phyloP scores from a whole-genome alignment of 2,797 vertebrate genomes.

The Gymnothorax javanicus region DNA sequence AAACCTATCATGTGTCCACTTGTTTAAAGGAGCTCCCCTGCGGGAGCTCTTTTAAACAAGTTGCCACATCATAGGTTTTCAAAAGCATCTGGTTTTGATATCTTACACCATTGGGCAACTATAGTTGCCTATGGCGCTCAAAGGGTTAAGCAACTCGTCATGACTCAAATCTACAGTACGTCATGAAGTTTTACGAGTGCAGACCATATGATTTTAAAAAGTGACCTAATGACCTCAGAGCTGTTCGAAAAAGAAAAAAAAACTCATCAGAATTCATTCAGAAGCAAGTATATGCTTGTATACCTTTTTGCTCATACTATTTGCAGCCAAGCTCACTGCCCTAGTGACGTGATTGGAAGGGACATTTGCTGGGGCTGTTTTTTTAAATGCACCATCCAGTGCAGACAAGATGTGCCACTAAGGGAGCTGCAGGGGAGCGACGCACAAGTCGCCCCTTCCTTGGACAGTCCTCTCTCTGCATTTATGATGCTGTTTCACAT shows the following conservation, averaged over 20 bases:
- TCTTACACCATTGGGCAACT: too few relatives aligned
- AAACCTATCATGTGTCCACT: too few relatives aligned
- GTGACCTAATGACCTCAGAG: slow-evolving; percentile 8
- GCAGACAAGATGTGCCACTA: slow-evolving; percentile 50
- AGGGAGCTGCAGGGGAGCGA: slow-evolving; percentile 40
- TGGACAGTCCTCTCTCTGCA: slow-evolving; percentile 47
- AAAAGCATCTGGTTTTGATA: too few relatives aligned
- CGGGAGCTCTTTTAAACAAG: too few relatives aligned
- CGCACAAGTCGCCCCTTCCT: slow-evolving; percentile 32
- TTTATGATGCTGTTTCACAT: slow-evolving; percentile 38
- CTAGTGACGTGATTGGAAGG: slow-evolving; percentile 47
- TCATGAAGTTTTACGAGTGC: slow-evolving; percentile 12
- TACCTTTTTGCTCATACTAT: slow-evolving; percentile 15
- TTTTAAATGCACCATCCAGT: slow-evolving; percentile 46
- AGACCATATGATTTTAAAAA: slow-evolving; percentile 30
- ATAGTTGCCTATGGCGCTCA: too few relatives aligned
- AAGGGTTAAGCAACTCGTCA: neutral
- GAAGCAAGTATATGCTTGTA: neutral
- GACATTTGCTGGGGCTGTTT: slow-evolving; percentile 53
- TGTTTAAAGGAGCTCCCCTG: too few relatives aligned
- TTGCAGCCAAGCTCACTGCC: slow-evolving; percentile 47
- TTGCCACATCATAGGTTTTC: too few relatives aligned
- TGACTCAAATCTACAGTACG: slow-evolving; percentile 12
- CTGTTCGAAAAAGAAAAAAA: neutral
- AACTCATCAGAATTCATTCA: neutral